A percentile compares a stretch with the other conserved stretches of the same genome.
Evolutionary conservation across 2,888 invertebrate species (phyloP).

Genomic region (Portevinia maculata): DNA sequence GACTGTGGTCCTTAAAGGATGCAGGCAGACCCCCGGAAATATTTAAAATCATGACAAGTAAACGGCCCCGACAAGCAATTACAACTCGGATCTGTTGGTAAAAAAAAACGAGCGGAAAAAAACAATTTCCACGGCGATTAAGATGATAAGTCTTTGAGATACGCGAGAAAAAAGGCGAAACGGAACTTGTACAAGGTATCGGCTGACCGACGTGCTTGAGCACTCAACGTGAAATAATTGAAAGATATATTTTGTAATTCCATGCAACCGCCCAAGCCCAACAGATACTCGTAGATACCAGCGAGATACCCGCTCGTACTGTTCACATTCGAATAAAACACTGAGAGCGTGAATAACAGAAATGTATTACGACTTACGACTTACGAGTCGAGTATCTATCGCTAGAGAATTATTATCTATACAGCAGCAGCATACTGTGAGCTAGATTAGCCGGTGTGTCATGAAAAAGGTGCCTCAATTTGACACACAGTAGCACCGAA

Average conservation of each 20-base stretch:
- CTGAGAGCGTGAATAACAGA: slow-evolving; percentile 34
- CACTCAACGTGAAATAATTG: slow-evolving; percentile 81
- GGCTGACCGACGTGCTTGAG: slow-evolving; percentile 77
- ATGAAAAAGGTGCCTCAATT: slow-evolving; percentile 20
- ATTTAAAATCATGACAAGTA: neutral
- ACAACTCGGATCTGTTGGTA: neutral
- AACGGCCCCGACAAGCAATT: slow-evolving; percentile 14
- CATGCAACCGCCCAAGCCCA: slow-evolving; percentile 74
- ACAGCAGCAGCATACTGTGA: slow-evolving; percentile 40
- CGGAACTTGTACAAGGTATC: slow-evolving; percentile 19
- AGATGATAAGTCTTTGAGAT: slow-evolving; percentile 52
- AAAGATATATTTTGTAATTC: slow-evolving; percentile 65
- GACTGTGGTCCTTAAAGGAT: slow-evolving; percentile 17
- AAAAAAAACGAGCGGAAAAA: slow-evolving; percentile 9
- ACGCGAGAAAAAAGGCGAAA: slow-evolving; percentile 18
- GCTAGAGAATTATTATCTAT: slow-evolving; percentile 3
- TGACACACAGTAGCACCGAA: slow-evolving; percentile 27
- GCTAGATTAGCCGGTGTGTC: slow-evolving; percentile 54
- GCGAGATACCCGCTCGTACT: slow-evolving; percentile 20
- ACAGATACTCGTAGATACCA: no score
- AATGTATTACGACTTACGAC: slow-evolving; percentile 39
- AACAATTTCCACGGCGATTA: slow-evolving; percentile 45
- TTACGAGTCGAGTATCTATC: slow-evolving; percentile 37
- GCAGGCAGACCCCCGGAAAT: slow-evolving; percentile 9
- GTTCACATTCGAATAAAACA: slow-evolving; percentile 4